phyloP scores from a whole-genome alignment of 2,888 invertebrate genomes.

The Ditylenchus weischeri region DNA sequence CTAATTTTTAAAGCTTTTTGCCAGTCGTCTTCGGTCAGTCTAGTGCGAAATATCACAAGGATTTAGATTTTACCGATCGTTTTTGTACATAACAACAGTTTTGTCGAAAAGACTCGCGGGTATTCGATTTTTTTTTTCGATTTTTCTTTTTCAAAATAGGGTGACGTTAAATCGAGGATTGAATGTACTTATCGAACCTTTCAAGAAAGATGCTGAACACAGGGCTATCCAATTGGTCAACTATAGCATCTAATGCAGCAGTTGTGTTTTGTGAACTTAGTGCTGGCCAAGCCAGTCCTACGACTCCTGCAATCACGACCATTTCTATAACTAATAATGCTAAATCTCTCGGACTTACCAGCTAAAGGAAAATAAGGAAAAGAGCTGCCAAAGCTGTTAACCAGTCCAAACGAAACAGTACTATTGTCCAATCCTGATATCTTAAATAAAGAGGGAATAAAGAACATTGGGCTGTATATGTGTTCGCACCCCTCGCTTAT shows the following conservation, averaged over 20 bases:
- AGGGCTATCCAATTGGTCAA: background rate
- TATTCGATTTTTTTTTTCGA: too few relatives aligned
- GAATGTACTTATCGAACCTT: background rate
- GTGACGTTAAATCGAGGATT: too few relatives aligned
- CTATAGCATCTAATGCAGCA: constrained; percentile 1
- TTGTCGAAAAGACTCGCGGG: too few relatives aligned
- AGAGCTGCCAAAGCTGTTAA: background rate
- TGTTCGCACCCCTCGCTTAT: too few relatives aligned
- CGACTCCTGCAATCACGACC: background rate
- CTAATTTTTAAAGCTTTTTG: too few relatives aligned
- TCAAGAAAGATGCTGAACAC: constrained; percentile 3
- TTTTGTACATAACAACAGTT: too few relatives aligned
- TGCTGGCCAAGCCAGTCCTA: background rate
- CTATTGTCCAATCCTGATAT: constrained; percentile 1
- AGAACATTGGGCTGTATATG: too few relatives aligned
- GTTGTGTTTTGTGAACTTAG: background rate
- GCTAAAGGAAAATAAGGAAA: background rate
- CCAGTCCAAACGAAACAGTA: background rate
- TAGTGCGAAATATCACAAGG: too few relatives aligned
- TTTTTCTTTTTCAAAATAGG: too few relatives aligned
- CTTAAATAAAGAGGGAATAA: background rate
- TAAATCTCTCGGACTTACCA: background rate
- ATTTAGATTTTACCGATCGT: too few relatives aligned
- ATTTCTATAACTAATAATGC: background rate
- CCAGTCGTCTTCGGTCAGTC: too few relatives aligned